Percentiles rank a stretch among this genome's conserved stretches.
Evolutionary conservation across 2,797 vertebrate genomes (phyloP).

Genomic region (Artibeus jamaicensis): DNA sequence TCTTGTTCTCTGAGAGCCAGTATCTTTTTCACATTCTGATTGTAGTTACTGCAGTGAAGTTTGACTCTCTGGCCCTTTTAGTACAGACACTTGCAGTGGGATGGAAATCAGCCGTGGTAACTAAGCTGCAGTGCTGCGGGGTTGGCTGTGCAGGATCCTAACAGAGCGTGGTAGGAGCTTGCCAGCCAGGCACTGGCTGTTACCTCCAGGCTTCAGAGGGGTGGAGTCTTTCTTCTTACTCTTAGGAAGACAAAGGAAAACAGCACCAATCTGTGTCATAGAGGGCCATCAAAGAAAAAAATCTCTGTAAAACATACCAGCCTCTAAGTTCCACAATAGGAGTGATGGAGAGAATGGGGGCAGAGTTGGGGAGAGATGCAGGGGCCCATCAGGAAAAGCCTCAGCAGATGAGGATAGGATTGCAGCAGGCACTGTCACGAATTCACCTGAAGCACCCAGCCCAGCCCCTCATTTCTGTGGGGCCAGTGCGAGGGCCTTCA

Average conservation of each 20-base stretch:
- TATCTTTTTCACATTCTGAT: neutral
- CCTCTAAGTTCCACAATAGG: neutral
- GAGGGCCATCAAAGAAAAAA: neutral
- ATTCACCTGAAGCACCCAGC: neutral
- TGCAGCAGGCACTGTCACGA: neutral
- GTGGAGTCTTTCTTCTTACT: neutral
- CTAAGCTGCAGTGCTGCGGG: neutral
- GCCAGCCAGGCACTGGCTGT: neutral
- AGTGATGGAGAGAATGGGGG: neutral
- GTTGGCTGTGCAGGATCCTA: neutral
- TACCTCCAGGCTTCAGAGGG: neutral
- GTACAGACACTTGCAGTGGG: neutral
- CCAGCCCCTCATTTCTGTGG: neutral
- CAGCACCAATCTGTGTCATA: neutral
- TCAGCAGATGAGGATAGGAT: neutral
- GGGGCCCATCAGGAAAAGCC: neutral
- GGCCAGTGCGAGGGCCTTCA: neutral
- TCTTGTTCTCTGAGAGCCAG: neutral
- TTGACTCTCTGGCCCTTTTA: neutral
- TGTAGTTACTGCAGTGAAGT: neutral
- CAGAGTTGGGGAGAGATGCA: neutral
- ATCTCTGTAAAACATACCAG: neutral
- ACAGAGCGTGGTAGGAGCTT: neutral
- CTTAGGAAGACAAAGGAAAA: conserved; percentile 14
- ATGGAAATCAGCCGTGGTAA: neutral